Base-by-base conservation (phyloP, 1,140 invertebrate genomes). In the Trigoniulus corallinus region DNA sequence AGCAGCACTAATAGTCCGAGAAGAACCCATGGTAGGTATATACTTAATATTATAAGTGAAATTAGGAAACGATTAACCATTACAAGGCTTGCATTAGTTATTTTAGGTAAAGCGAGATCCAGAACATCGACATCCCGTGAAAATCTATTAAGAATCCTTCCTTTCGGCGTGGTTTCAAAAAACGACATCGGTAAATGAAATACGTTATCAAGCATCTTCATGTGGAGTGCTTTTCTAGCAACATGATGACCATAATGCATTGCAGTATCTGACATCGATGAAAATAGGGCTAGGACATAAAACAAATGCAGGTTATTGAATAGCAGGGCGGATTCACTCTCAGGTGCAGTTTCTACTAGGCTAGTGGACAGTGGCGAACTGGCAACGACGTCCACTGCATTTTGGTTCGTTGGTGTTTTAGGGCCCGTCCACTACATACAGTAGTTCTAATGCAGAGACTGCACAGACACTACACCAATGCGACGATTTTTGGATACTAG, bases 151-250 rank as follows among this genome's bases (percentile, higher is more conserved):
- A 65, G 45, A 39, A 53, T 50, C 27, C 61, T 55, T 34, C 68
- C 67, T 4, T 64, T 25, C 22, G 69, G 68, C 21, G 66, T 70
- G 1, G 64, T 68, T 26, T 71, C 68, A 54, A 69, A 71, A 54
- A 70, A 71, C 4, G 53, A 54, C 64, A 69, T 67, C 7, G 67
- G 63, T 7, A 61, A 61, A 10, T 53, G 53, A 22, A 69, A 21
- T 18, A 66, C 59, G 40, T 63, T 62, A 0, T 50, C 2, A 3
- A 67, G 26, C 49, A 72, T 56, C 13, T 53, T 22, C 25, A 45
- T 18, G 40, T 62, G 62, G 1, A 63, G 52, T 10, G 29, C n/a
- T 15, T 25, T 51, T 3, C 59, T 52, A 13, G 59, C 58, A 18
- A 42, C 7, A 10, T 62, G 27, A 15, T 57, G 53, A 4, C 58